Conservation (phyloP, 2,888 invertebrate species). For the Labia minor region DNA sequence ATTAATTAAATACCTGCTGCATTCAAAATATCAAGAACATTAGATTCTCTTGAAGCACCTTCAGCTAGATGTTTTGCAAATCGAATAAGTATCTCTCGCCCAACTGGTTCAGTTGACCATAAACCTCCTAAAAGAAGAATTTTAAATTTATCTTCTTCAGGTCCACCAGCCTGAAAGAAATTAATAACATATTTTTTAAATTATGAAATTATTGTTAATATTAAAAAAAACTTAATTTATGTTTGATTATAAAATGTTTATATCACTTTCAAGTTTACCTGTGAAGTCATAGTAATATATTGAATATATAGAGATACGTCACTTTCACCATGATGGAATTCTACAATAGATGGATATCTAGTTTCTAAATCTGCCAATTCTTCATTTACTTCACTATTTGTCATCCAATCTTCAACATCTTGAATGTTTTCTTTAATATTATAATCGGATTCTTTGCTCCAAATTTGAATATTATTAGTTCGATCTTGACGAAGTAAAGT, state of each 20-base stretch:
- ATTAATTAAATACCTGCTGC: slow-evolving; percentile 59
- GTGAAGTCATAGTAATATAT: slow-evolving; percentile 59
- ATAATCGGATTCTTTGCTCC: slow-evolving; percentile 66
- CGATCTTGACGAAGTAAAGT: slow-evolving; percentile 51
- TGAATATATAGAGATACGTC: slow-evolving; percentile 53
- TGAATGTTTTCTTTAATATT: slow-evolving; percentile 53
- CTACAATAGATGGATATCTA: slow-evolving; percentile 53
- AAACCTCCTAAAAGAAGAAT: slow-evolving; percentile 75
- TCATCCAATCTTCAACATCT: slow-evolving; percentile 40
- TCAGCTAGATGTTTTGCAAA: slow-evolving; percentile 69
- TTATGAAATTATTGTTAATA: no score
- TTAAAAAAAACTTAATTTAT: no score
- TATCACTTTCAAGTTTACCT: no score
- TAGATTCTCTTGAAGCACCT: slow-evolving; percentile 47
- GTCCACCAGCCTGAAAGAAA: slow-evolving; percentile 53
- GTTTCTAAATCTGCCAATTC: slow-evolving; percentile 59
- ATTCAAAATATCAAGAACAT: slow-evolving; percentile 52
- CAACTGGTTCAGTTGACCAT: slow-evolving; percentile 68
- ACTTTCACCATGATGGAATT: slow-evolving; percentile 58
- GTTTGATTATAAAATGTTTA: no score
- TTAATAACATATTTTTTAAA: no score
- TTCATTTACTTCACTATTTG: slow-evolving; percentile 50
- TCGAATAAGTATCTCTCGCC: slow-evolving; percentile 72
- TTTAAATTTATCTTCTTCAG: slow-evolving; percentile 72
- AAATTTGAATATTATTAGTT: slow-evolving; percentile 16